These are phyloP conservation scores for Gadopsis marmoratus DNA, from an alignment of 2,797 vertebrate genomes.

Conservation along the genomic window DNA sequence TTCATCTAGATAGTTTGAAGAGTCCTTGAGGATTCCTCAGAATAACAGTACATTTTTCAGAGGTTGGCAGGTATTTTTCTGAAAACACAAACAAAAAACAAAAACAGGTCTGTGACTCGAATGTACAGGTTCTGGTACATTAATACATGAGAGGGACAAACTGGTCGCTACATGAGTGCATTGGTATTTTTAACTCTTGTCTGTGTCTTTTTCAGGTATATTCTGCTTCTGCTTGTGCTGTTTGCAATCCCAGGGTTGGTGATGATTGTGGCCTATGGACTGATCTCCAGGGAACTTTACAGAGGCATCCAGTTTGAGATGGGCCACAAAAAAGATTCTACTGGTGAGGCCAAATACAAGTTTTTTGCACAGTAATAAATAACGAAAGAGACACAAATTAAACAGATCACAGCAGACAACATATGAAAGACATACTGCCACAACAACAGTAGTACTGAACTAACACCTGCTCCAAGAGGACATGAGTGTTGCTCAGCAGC, in stretches of 20 bases:
- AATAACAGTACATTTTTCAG: background rate
- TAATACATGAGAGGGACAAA: background rate
- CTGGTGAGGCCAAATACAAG: slow-evolving; percentile 77
- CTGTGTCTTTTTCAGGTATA: slow-evolving; percentile 84
- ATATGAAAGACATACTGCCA: background rate
- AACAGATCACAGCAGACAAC: too few species aligned
- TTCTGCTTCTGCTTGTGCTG: slow-evolving; percentile 90
- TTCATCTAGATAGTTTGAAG: background rate
- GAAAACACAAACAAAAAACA: too few species aligned
- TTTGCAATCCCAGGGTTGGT: slow-evolving; percentile 96
- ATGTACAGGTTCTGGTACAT: background rate
- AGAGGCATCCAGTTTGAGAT: slow-evolving; percentile 93
- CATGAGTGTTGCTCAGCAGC: background rate
- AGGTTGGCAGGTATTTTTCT: background rate
- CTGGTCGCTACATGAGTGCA: too few species aligned
- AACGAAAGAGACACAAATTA: too few species aligned
- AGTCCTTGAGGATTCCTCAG: background rate
- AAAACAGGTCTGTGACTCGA: background rate
- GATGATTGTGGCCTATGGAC: slow-evolving; percentile 94
- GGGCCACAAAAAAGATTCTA: slow-evolving; percentile 83
- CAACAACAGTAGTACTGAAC: background rate
- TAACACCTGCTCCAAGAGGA: background rate
- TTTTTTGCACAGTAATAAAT: too few species aligned
- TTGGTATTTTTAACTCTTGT: background rate
- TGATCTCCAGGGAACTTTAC: slow-evolving; percentile 96